A percentile compares a stretch with the other conserved stretches of the same genome.
Evolutionary conservation across 2,113 vertebrate species (phyloP).

Genomic region (human): DNA sequence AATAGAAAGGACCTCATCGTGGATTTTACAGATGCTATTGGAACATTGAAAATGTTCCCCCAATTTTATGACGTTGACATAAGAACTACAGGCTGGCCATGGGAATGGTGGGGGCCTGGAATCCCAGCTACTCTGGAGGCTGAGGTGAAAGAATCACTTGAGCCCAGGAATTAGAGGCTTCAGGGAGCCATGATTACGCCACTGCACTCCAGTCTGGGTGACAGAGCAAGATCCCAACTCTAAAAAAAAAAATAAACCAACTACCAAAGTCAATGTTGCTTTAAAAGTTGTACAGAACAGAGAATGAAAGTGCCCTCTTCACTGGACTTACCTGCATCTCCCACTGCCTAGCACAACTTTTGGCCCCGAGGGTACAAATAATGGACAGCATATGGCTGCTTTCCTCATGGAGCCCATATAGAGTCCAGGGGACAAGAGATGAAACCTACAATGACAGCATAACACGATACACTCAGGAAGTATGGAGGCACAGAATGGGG

Average conservation of each 20-base stretch:
- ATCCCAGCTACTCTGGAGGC: neutral
- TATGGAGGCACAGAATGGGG: neutral
- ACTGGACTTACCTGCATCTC: rapidly evolving
- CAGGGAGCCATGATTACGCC: neutral
- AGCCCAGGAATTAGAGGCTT: neutral
- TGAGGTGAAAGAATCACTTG: neutral
- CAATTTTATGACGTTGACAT: neutral
- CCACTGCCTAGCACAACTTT: too few relatives aligned
- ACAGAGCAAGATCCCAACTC: neutral
- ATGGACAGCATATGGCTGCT: neutral
- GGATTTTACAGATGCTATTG: neutral
- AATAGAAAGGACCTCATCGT: neutral
- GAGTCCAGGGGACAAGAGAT: neutral
- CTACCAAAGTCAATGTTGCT: neutral
- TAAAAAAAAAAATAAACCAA: neutral
- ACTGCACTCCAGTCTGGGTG: neutral
- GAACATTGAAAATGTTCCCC: neutral
- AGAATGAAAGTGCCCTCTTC: too few relatives aligned
- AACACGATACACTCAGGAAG: rapidly evolving
- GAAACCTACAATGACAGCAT: neutral
- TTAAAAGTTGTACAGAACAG: neutral
- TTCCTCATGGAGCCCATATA: neutral
- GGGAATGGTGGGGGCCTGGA: neutral
- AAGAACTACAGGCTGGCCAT: neutral
- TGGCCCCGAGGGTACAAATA: neutral